Conservation (phyloP, 1,140 invertebrate species). For the Vanessa tameamea region DNA sequence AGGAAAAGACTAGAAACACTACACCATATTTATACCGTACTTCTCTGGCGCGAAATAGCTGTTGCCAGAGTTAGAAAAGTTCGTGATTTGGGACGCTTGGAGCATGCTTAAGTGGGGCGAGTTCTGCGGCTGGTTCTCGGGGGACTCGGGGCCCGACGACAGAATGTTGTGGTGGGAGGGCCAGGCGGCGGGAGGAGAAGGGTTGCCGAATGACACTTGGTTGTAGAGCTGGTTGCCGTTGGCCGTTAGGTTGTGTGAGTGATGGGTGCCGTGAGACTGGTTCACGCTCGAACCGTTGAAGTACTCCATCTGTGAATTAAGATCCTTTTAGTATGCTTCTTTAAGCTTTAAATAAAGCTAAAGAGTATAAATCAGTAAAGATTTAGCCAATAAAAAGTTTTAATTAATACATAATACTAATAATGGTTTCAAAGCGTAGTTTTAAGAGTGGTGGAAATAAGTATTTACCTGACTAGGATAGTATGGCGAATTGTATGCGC, state of each 20-base stretch:
- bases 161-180: constrained; percentile 73
- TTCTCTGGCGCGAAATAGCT: constrained; percentile 77
- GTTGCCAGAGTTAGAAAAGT: constrained; percentile 71
- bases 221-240: constrained; percentile 77
- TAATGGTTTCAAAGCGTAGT: no score
- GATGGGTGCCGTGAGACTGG: constrained; percentile 69
- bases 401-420: no score
- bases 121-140: constrained; percentile 71
- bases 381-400: no score
- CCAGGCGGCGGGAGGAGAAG: constrained; percentile 66
- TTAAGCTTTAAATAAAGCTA: no score
- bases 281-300: constrained; percentile 81
- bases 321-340: background rate
- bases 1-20: constrained; percentile 69
- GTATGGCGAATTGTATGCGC: constrained; percentile 81
- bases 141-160: constrained; percentile 67
- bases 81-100: constrained; percentile 73
- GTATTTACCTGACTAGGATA: constrained; percentile 77
- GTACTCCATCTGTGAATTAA: constrained; percentile 82
- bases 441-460: background rate
- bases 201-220: constrained; percentile 73
- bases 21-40: constrained; percentile 80
- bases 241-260: constrained; percentile 64
- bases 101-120: constrained; percentile 72
- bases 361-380: no score